Conservation (phyloP, 2,888 invertebrate species). For the Lasiommata megera region DNA sequence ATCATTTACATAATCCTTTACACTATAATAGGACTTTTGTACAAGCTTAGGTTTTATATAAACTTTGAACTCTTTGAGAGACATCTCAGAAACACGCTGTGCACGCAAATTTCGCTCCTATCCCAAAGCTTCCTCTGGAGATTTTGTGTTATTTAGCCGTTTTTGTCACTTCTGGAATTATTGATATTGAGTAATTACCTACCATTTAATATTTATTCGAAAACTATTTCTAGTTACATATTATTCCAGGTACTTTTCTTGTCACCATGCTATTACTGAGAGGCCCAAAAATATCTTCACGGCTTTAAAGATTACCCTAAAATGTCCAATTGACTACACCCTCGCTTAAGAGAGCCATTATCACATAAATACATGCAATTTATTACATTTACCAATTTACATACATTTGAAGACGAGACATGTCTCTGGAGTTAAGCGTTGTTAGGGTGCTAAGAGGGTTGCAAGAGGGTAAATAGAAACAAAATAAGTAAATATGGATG, state of each 20-base stretch:
- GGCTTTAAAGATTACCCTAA: conserved; percentile 4
- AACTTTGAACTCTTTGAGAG: too few species aligned
- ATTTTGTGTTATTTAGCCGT: too few species aligned
- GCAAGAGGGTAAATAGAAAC: conserved; percentile 36
- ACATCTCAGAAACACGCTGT: too few species aligned
- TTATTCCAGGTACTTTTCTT: neutral
- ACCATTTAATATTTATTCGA: too few species aligned
- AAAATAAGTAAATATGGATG: conserved; percentile 29
- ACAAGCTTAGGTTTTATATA: too few species aligned
- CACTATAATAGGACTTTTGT: too few species aligned
- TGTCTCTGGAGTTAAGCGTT: conserved; percentile 64
- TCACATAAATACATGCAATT: conserved; percentile 77
- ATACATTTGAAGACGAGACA: conserved; percentile 68
- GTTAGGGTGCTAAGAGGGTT: conserved; percentile 52
- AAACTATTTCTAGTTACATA: neutral
- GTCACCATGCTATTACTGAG: neutral
- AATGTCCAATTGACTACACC: conserved; percentile 40
- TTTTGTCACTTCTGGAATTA: too few species aligned
- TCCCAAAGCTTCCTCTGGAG: too few species aligned
- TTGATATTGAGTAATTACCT: too few species aligned
- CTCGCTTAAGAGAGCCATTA: conserved; percentile 66
- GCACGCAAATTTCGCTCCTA: too few species aligned
- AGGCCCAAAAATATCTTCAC: conserved; percentile 5
- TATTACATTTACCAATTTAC: conserved; percentile 80
- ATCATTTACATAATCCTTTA: too few species aligned